These are phyloP conservation scores for Papilio demoleus DNA, from an alignment of 2,888 invertebrate genomes.

Conservation along the genomic window DNA sequence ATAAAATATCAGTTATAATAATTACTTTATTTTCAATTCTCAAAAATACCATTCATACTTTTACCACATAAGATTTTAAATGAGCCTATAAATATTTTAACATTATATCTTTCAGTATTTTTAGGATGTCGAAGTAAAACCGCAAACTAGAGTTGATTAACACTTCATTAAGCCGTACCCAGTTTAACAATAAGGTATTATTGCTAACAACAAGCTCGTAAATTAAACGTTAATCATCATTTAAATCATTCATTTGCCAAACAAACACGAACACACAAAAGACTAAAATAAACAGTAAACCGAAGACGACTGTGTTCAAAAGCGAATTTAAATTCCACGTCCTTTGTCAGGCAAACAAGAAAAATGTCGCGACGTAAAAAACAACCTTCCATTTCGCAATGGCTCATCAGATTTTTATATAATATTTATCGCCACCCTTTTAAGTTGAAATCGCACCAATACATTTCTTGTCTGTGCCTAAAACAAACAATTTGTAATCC, in stretches of 20 bases:
- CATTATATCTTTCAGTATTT: too few species aligned
- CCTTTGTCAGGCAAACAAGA: constrained; percentile 72
- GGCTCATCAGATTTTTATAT: constrained; percentile 72
- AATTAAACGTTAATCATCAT: constrained; percentile 63
- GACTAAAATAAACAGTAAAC: constrained; percentile 61
- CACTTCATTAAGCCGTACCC: constrained; percentile 44
- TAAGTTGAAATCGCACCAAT: constrained; percentile 80
- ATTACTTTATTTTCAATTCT: too few species aligned
- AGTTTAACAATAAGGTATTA: constrained; percentile 49
- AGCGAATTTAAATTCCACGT: constrained; percentile 66
- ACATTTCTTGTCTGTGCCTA: constrained; percentile 79
- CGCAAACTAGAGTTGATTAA: constrained; percentile 46
- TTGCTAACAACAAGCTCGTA: constrained; percentile 49
- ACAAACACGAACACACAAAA: constrained; percentile 58
- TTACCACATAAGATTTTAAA: too few species aligned
- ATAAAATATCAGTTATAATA: too few species aligned
- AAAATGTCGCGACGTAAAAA: constrained; percentile 60
- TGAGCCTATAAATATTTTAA: too few species aligned
- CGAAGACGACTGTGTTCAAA: constrained; percentile 61
- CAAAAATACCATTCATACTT: too few species aligned
- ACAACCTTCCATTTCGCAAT: constrained; percentile 66
- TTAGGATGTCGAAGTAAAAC: background rate
- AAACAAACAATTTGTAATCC: constrained; percentile 84
- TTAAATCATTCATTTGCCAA: constrained; percentile 73
- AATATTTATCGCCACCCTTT: constrained; percentile 81